Conservation (phyloP, 2,888 invertebrate species). For the Drosophila diplacantha region DNA sequence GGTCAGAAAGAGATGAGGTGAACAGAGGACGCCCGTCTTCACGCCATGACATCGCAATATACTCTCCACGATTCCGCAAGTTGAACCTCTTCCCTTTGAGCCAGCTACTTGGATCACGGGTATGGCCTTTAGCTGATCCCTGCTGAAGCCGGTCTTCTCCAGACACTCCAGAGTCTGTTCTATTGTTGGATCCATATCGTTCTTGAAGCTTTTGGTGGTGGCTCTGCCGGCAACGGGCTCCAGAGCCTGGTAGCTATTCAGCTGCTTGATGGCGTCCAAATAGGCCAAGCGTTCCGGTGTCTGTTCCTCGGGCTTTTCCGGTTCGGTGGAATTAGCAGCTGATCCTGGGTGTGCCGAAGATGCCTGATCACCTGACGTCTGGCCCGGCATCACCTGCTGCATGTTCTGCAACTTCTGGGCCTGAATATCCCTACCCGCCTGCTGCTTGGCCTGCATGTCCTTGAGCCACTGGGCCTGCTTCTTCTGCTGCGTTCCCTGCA, state of each 20-base stretch:
- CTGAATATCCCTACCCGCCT: slow-evolving; percentile 48
- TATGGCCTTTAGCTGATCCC: slow-evolving; percentile 38
- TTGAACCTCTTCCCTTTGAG: slow-evolving; percentile 58
- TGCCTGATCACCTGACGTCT: neutral
- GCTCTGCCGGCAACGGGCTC: slow-evolving; percentile 42
- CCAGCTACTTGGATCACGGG: slow-evolving; percentile 61
- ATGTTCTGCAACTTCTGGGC: slow-evolving; percentile 40
- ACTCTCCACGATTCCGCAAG: slow-evolving; percentile 54
- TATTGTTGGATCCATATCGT: slow-evolving; percentile 39
- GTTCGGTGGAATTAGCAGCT: neutral
- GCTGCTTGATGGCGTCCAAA: slow-evolving; percentile 36
- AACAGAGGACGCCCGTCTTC: slow-evolving; percentile 48
- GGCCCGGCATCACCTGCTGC: slow-evolving; percentile 15
- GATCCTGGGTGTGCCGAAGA: neutral
- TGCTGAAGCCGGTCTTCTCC: slow-evolving; percentile 39
- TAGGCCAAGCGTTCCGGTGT: slow-evolving; percentile 53
- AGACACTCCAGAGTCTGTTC: slow-evolving; percentile 53
- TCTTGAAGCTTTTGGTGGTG: slow-evolving; percentile 20
- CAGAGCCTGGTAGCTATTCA: slow-evolving; percentile 47
- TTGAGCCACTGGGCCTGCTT: slow-evolving; percentile 53
- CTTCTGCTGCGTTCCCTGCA: slow-evolving; percentile 55
- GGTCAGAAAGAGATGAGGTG: slow-evolving; percentile 59
- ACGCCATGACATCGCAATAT: slow-evolving; percentile 54
- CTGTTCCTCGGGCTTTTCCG: slow-evolving; percentile 23
- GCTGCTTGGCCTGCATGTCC: slow-evolving; percentile 59